Evolutionary conservation across 2,888 invertebrate genomes (phyloP).

Genomic region (Pyrrhosoma nymphula): DNA sequence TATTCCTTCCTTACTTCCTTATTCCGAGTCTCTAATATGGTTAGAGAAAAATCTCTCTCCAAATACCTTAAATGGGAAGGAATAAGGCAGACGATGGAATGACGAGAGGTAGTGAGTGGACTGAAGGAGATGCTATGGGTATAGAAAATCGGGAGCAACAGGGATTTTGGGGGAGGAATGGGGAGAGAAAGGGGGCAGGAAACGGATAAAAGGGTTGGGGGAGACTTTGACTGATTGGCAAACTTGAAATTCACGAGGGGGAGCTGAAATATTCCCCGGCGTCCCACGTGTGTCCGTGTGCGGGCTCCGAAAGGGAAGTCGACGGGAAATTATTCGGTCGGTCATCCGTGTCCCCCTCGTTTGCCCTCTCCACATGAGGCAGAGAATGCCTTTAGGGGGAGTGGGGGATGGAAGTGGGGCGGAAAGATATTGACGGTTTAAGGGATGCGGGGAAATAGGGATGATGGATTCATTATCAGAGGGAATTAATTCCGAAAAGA

Average conservation of each 20-base stretch:
- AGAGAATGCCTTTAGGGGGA: too few relatives aligned
- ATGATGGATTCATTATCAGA: slow-evolving; percentile 16
- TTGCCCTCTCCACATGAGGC: background rate
- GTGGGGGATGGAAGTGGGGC: background rate
- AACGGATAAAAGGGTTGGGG: background rate
- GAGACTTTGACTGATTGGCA: slow-evolving; percentile 3
- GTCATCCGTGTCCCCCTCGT: background rate
- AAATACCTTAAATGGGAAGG: too few relatives aligned
- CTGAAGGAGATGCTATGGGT: too few relatives aligned
- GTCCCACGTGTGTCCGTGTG: background rate
- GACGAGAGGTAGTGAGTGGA: too few relatives aligned
- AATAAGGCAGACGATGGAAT: too few relatives aligned
- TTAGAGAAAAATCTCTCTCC: too few relatives aligned
- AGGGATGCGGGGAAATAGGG: background rate
- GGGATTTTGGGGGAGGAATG: background rate
- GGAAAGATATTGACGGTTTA: background rate
- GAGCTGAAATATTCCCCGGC: background rate
- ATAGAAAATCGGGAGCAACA: background rate
- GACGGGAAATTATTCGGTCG: background rate
- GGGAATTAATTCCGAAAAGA: slow-evolving; percentile 18
- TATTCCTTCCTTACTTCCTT: too few relatives aligned
- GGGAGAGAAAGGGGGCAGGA: background rate
- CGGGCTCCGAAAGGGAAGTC: background rate
- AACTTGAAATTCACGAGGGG: slow-evolving; percentile 10
- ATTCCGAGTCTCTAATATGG: too few relatives aligned